phyloP scores from a whole-genome alignment of 1,140 invertebrate genomes.

The Sarcophaga bullata region DNA sequence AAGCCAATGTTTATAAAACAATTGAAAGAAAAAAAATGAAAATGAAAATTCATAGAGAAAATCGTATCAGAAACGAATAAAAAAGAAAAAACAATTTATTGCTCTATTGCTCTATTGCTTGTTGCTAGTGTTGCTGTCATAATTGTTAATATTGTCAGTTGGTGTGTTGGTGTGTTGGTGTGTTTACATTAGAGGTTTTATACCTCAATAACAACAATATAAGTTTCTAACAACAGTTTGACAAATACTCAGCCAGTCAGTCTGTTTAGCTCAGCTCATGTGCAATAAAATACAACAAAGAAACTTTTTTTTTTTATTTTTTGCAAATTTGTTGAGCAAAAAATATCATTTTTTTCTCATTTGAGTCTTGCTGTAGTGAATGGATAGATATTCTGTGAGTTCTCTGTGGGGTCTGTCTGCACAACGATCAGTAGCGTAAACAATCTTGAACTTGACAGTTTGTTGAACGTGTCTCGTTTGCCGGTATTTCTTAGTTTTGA shows the following conservation, averaged over 20 bases:
- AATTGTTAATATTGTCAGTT: too few species aligned
- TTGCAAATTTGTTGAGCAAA: too few species aligned
- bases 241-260: neutral
- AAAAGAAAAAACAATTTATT: too few species aligned
- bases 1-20: too few species aligned
- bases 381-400: neutral
- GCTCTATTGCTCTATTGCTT: too few species aligned
- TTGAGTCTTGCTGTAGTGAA: slow-evolving; percentile 12
- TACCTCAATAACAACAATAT: neutral
- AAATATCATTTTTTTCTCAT: neutral
- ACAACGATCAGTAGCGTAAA: slow-evolving; percentile 36
- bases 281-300: too few species aligned
- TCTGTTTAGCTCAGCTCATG: neutral
- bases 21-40: too few species aligned
- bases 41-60: too few species aligned
- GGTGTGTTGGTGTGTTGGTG: too few species aligned
- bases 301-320: neutral
- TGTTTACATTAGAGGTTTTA: neutral
- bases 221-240: neutral
- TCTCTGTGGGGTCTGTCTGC: slow-evolving; percentile 13
- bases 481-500: neutral
- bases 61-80: too few species aligned
- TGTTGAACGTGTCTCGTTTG: slow-evolving; percentile 11
- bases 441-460: slow-evolving; percentile 41
- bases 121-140: too few species aligned